phyloP scores from a whole-genome alignment of 2,888 invertebrate genomes.

The Hedya salicella region DNA sequence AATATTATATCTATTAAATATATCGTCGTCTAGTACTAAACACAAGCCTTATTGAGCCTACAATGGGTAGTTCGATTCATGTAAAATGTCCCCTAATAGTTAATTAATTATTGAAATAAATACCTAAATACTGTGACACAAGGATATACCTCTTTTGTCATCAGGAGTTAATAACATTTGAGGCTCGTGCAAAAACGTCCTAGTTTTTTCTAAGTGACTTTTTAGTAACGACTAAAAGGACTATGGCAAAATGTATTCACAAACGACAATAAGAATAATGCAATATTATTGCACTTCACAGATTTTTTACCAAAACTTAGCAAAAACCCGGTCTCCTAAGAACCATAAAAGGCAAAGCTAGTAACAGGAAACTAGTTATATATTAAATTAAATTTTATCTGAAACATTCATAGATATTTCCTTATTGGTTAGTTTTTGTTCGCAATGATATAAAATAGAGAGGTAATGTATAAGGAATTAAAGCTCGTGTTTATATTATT shows the following conservation, averaged over 20 bases:
- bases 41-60: too few species aligned
- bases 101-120: too few species aligned
- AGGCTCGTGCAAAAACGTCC: too few species aligned
- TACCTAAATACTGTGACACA: too few species aligned
- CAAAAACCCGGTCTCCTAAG: conserved; percentile 15
- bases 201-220: background rate
- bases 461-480: background rate
- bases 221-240: background rate
- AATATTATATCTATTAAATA: too few species aligned
- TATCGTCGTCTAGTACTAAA: too few species aligned
- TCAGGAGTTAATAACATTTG: too few species aligned
- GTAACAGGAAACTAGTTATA: conserved; percentile 20
- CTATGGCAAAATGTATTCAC: background rate
- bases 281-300: conserved; percentile 1
- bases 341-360: conserved; percentile 11
- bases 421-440: conserved; percentile 35
- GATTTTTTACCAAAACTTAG: background rate
- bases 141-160: too few species aligned
- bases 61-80: too few species aligned
- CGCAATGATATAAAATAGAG: background rate
- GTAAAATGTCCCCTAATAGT: too few species aligned
- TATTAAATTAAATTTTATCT: conserved; percentile 19
- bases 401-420: conserved; percentile 9
- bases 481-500: background rate
- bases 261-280: background rate